Evolutionary conservation across 2,797 vertebrate genomes (phyloP).

Genomic region (Epinephelus awoara): DNA sequence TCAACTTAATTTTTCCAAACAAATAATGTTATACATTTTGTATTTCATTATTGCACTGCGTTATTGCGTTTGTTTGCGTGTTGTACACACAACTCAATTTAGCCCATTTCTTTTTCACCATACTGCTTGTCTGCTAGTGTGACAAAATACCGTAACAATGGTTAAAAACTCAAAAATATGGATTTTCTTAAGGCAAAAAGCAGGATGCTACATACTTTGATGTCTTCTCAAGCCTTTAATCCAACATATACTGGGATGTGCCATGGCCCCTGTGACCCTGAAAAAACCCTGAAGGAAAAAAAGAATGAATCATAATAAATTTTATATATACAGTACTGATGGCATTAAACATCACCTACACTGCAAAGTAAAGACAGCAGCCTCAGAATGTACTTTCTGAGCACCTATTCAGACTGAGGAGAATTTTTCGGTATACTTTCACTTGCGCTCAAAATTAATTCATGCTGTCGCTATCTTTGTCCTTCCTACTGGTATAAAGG

Average conservation of each 20-base stretch:
- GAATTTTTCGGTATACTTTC: background rate
- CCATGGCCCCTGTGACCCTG: background rate
- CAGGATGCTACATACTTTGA: background rate
- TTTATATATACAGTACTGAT: background rate
- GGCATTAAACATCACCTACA: background rate
- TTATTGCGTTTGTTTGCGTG: background rate
- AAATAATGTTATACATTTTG: too few species aligned
- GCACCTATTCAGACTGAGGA: background rate
- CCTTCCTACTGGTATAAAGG: background rate
- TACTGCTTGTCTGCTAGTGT: background rate
- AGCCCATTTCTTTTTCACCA: too few species aligned
- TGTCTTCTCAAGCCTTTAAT: background rate
- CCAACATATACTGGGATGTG: background rate
- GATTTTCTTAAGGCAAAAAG: background rate
- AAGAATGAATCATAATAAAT: background rate
- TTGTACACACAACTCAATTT: background rate
- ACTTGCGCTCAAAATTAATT: background rate
- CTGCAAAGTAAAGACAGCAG: background rate
- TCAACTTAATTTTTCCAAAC: too few species aligned
- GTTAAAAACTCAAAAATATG: background rate
- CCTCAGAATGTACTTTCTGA: background rate
- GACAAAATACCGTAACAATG: background rate
- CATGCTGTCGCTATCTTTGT: background rate
- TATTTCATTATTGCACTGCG: too few species aligned
- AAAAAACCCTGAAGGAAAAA: conserved; percentile 4